Percentiles rank a stretch among this genome's conserved stretches.
Conservation (phyloP, 2,888 invertebrate species). For the Mesoligia furuncula region DNA sequence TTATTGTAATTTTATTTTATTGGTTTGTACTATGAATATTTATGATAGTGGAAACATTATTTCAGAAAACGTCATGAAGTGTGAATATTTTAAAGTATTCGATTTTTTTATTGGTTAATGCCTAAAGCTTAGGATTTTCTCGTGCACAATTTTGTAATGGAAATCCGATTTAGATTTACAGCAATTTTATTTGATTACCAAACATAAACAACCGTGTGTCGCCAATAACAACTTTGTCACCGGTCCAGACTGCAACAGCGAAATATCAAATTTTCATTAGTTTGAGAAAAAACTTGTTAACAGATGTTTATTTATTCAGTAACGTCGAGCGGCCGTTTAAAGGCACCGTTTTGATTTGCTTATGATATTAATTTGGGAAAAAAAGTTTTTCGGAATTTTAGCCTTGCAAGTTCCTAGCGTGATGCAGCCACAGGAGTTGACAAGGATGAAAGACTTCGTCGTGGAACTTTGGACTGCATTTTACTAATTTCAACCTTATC, state of each 20-base stretch:
- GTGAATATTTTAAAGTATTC: background rate
- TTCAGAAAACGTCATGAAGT: background rate
- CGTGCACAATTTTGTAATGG: background rate
- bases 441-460: background rate
- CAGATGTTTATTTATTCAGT: conserved; percentile 69
- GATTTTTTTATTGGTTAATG: background rate
- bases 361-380: conserved; percentile 54
- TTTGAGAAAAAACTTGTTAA: conserved; percentile 69
- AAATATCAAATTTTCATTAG: conserved; percentile 76
- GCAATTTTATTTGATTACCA: background rate
- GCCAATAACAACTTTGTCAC: conserved; percentile 62
- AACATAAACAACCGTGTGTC: conserved; percentile 51
- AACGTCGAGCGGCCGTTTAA: conserved; percentile 44
- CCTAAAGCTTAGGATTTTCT: background rate
- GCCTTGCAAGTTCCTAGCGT: background rate
- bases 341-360: conserved; percentile 53
- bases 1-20: conserved; percentile 14
- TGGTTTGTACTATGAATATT: background rate
- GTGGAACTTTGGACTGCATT: conserved; percentile 6
- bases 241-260: conserved; percentile 53
- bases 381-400: conserved; percentile 13
- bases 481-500: too few relatives aligned
- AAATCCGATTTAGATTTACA: too few relatives aligned
- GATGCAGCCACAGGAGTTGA: background rate
- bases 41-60: background rate